Conservation (phyloP, 1,140 invertebrate genomes). For the Adelges cooleyi region DNA sequence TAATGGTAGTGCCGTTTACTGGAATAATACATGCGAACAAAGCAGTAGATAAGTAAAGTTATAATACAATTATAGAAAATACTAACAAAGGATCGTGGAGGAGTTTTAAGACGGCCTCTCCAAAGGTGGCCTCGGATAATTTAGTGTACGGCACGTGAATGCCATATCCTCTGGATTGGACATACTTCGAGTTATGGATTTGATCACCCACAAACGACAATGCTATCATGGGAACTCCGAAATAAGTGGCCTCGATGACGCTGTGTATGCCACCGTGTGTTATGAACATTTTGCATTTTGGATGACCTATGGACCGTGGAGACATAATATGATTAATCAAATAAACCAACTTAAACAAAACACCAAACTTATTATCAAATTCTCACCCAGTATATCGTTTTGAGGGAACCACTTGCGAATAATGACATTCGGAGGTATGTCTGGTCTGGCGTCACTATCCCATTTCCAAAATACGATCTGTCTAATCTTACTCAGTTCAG, state of each 20-base stretch:
- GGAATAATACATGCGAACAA: too few species aligned
- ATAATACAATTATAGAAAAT: too few species aligned
- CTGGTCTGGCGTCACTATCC: conserved; percentile 39
- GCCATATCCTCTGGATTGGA: background rate
- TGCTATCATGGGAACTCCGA: conserved; percentile 42
- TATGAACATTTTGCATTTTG: conserved; percentile 42
- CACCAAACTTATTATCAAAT: too few species aligned
- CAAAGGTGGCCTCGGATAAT: background rate
- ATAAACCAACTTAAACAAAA: too few species aligned
- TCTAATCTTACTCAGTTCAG: conserved; percentile 38
- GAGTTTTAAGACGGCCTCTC: background rate
- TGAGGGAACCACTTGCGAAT: conserved; percentile 51
- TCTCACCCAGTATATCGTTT: conserved; percentile 49
- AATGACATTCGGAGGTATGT: conserved; percentile 47
- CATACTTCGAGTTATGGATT: background rate
- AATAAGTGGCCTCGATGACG: conserved; percentile 41
- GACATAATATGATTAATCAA: too few species aligned
- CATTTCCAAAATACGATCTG: conserved; percentile 48
- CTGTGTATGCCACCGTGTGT: conserved; percentile 46
- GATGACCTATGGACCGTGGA: conserved; percentile 40
- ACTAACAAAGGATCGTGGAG: background rate
- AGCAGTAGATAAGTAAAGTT: too few species aligned
- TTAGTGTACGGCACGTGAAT: background rate
- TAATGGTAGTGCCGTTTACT: too few species aligned
- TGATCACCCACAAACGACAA: conserved; percentile 42